phyloP scores from a whole-genome alignment of 2,113 vertebrate genomes.

The Chloropsis hardwickii region DNA sequence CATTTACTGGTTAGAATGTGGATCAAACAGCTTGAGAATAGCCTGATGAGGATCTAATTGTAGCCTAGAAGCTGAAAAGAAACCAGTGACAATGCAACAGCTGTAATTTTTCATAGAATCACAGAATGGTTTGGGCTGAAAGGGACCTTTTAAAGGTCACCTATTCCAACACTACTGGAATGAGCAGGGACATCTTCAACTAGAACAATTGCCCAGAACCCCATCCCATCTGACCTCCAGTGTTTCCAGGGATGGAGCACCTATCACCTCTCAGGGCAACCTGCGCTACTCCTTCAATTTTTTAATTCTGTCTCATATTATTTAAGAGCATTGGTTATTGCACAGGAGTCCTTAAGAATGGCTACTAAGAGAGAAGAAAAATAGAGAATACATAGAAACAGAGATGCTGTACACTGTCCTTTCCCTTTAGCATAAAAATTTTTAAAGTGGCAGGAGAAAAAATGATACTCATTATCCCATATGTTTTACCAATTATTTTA shows the following conservation, averaged over 20 bases:
- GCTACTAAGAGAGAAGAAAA: not conserved
- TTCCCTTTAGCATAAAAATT: not conserved
- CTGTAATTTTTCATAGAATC: not conserved
- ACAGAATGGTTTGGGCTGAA: not conserved
- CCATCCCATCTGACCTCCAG: not conserved
- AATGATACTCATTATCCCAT: not conserved
- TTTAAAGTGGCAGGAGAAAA: not conserved
- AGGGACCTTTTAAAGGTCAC: not conserved
- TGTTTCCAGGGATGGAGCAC: not conserved
- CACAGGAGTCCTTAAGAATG: not conserved
- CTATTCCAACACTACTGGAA: not conserved
- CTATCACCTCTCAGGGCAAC: not conserved
- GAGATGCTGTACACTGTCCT: not conserved
- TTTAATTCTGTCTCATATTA: not conserved
- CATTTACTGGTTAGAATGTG: not conserved
- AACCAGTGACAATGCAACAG: not conserved
- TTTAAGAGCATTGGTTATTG: not conserved
- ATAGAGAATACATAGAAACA: not conserved
- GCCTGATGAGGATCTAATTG: not conserved
- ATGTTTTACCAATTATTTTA: not conserved
- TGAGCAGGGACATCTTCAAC: not conserved
- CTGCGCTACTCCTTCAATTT: not conserved
- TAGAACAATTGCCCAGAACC: not conserved
- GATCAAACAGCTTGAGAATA: not conserved
- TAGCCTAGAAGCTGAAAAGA: not conserved